A percentile compares a stretch with the other conserved stretches of the same genome.
Evolutionary conservation across 2,797 vertebrate genomes (phyloP).

Genomic region (Sylvia borin): DNA sequence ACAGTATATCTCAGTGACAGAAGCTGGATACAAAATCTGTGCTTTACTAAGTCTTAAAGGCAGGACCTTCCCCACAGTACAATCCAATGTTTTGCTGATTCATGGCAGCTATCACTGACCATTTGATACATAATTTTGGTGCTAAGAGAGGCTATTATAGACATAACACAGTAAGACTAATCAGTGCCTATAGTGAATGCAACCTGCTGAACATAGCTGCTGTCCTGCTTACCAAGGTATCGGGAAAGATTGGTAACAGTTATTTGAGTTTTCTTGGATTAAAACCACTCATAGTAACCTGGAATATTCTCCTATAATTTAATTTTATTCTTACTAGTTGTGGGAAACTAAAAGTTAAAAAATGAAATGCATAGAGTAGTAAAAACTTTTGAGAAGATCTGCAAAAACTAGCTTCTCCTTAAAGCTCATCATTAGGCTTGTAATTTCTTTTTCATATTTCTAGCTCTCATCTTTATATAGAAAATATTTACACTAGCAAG

Average conservation of each 20-base stretch:
- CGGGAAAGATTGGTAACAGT: neutral
- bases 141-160: neutral
- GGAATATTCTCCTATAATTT: neutral
- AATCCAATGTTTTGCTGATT: neutral
- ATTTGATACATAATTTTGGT: neutral
- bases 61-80: neutral
- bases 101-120: neutral
- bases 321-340: neutral
- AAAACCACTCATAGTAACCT: neutral
- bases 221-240: neutral
- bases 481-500: neutral
- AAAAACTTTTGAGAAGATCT: neutral
- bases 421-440: rapidly evolving
- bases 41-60: neutral
- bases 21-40: neutral
- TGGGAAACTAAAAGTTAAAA: neutral
- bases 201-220: neutral
- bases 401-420: neutral
- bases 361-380: too few species aligned
- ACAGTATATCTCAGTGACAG: rapidly evolving
- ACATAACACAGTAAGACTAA: neutral
- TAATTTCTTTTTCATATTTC: neutral
- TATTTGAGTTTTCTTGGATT: neutral
- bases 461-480: neutral
- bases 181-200: neutral